A percentile compares a stretch with the other conserved stretches of the same genome.
Evolutionary conservation across 2,888 invertebrate genomes (phyloP).

Genomic region (Agriotes lineatus): DNA sequence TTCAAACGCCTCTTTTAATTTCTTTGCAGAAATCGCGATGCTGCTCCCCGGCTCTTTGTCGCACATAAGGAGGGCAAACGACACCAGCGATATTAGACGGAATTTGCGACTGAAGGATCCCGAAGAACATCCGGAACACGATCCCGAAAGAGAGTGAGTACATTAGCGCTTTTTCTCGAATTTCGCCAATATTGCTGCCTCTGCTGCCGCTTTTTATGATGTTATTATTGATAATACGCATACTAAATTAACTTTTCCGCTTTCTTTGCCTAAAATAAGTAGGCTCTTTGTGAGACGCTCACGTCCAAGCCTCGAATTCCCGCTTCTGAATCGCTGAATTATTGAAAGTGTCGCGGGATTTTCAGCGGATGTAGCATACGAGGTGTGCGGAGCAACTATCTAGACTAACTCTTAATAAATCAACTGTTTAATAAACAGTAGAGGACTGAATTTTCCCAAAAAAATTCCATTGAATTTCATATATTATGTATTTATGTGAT

Average conservation of each 20-base stretch:
- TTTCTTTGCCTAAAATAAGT: slow-evolving; percentile 1
- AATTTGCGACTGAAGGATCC: slow-evolving; percentile 83
- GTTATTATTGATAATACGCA: slow-evolving; percentile 17
- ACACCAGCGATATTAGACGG: slow-evolving; percentile 83
- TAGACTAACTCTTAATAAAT: too few relatives aligned
- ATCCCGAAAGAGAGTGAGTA: slow-evolving; percentile 69
- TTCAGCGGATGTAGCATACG: background rate
- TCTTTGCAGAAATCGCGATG: slow-evolving; percentile 82
- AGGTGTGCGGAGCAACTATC: too few relatives aligned
- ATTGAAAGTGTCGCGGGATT: slow-evolving; percentile 15
- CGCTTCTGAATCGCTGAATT: slow-evolving; percentile 15
- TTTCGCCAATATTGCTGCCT: slow-evolving; percentile 4
- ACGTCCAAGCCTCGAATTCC: slow-evolving; percentile 2
- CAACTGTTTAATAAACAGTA: too few relatives aligned
- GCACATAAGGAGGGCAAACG: slow-evolving; percentile 81
- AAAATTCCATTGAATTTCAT: too few relatives aligned
- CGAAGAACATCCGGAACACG: slow-evolving; percentile 77
- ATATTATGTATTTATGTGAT: too few relatives aligned
- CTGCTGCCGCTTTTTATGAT: slow-evolving; percentile 5
- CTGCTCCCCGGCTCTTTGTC: slow-evolving; percentile 84
- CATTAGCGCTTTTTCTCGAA: slow-evolving; percentile 11
- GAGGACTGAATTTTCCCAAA: too few relatives aligned
- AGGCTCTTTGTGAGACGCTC: slow-evolving; percentile 11
- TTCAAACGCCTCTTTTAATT: slow-evolving; percentile 33
- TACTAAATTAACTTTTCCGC: slow-evolving; percentile 10